Conservation (phyloP, 1,140 invertebrate genomes). For the Radopholus similis region DNA sequence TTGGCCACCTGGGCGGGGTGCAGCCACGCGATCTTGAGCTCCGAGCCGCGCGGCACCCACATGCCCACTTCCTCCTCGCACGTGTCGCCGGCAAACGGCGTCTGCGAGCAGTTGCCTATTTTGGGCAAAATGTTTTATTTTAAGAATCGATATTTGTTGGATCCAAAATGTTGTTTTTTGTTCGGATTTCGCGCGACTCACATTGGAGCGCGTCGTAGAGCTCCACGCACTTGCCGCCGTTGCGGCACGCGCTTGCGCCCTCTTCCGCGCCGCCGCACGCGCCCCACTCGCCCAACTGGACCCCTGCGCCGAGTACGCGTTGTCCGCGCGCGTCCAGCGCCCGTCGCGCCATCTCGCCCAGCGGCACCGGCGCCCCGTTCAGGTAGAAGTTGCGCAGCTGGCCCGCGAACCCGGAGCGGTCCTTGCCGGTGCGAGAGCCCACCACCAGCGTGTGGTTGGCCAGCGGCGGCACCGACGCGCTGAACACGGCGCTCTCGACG, state of each 20-base stretch:
- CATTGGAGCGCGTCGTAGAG: constrained; percentile 54
- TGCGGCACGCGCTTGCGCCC: constrained; percentile 50
- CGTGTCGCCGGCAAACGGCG: constrained; percentile 51
- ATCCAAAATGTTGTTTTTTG: neutral
- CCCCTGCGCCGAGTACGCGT: neutral
- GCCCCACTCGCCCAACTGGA: constrained; percentile 21
- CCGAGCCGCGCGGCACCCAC: constrained; percentile 55
- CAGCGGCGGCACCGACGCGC: constrained; percentile 42
- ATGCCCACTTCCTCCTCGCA: constrained; percentile 59
- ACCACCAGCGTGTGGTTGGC: constrained; percentile 48
- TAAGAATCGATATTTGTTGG: neutral
- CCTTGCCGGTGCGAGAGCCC: constrained; percentile 45
- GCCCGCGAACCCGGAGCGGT: constrained; percentile 51
- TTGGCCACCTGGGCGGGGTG: constrained; percentile 54
- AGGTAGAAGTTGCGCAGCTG: constrained; percentile 52
- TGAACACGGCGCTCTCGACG: constrained; percentile 30
- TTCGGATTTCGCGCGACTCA: neutral
- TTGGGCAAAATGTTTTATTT: too few species aligned
- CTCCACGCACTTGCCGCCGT: constrained; percentile 50
- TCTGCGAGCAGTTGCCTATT: constrained; percentile 52
- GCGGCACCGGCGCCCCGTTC: constrained; percentile 37
- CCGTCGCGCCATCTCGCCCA: constrained; percentile 32
- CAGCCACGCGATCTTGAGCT: constrained; percentile 55
- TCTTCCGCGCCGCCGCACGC: constrained; percentile 38
- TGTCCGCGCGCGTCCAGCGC: too few species aligned